phyloP scores from a whole-genome alignment of 2,888 invertebrate genomes.

The Cephus rjabovi region DNA sequence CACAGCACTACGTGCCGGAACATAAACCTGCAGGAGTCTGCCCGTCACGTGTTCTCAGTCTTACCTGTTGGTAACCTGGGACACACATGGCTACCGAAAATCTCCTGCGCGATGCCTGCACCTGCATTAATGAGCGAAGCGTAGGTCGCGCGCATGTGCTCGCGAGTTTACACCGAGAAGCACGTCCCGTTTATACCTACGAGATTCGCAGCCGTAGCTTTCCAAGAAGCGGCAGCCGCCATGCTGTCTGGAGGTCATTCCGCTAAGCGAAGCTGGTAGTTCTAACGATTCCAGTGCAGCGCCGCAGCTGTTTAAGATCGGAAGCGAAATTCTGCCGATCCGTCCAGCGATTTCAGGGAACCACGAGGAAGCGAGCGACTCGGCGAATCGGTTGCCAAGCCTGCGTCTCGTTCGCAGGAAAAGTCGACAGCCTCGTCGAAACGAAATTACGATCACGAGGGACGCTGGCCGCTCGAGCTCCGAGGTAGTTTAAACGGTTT shows the following conservation, averaged over 20 bases:
- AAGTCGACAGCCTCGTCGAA: no score
- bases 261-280: no score
- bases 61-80: constrained; percentile 44
- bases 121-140: constrained; percentile 48
- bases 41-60: constrained; percentile 50
- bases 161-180: constrained; percentile 26
- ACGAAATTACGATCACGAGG: no score
- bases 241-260: no score
- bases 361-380: no score
- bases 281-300: no score
- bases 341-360: not conserved
- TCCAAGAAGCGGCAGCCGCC: not conserved
- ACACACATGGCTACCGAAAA: constrained; percentile 45
- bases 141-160: not conserved
- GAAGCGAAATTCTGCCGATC: no score
- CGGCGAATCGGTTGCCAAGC: no score
- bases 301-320: no score
- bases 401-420: no score
- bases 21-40: constrained; percentile 38
- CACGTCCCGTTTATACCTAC: constrained; percentile 21
- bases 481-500: constrained; percentile 34
- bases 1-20: constrained; percentile 35
- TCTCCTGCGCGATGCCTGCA: constrained; percentile 37
- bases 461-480: not conserved
- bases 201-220: not conserved